phyloP scores from a whole-genome alignment of 2,797 vertebrate species.

The Ciconia nigra region DNA sequence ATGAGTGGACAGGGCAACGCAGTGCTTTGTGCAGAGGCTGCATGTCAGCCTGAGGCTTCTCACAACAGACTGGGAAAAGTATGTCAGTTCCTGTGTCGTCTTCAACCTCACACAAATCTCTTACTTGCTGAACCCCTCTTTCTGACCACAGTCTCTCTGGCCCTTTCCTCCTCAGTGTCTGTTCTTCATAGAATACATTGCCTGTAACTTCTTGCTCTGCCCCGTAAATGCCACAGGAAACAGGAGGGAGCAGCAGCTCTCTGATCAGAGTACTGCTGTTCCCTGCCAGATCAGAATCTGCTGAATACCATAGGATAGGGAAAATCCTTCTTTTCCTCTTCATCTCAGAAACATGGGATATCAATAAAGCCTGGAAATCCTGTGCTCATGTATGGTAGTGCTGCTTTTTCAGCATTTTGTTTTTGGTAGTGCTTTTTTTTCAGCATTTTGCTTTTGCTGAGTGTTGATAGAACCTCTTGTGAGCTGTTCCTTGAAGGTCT shows the following conservation, averaged over 20 bases:
- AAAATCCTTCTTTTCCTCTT: background rate
- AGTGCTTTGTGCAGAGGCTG: background rate
- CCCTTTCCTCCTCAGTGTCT: background rate
- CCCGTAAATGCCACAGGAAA: background rate
- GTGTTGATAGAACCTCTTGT: background rate
- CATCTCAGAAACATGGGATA: background rate
- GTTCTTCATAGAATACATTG: background rate
- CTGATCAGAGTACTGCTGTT: background rate
- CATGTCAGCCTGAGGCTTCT: background rate
- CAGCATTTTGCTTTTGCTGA: background rate
- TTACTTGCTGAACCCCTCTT: background rate
- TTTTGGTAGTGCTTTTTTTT: background rate
- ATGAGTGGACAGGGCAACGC: background rate
- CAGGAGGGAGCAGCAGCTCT: background rate
- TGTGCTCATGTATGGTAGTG: background rate
- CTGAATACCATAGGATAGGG: background rate
- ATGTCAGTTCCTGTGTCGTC: background rate
- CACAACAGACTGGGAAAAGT: background rate
- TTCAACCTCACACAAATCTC: background rate
- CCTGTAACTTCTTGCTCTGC: background rate
- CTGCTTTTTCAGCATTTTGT: background rate
- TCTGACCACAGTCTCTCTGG: background rate
- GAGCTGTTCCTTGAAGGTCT: background rate
- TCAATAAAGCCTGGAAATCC: background rate
- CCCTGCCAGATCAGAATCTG: background rate